phyloP scores from a whole-genome alignment of 1,140 invertebrate genomes.

The Dryas iulia region DNA sequence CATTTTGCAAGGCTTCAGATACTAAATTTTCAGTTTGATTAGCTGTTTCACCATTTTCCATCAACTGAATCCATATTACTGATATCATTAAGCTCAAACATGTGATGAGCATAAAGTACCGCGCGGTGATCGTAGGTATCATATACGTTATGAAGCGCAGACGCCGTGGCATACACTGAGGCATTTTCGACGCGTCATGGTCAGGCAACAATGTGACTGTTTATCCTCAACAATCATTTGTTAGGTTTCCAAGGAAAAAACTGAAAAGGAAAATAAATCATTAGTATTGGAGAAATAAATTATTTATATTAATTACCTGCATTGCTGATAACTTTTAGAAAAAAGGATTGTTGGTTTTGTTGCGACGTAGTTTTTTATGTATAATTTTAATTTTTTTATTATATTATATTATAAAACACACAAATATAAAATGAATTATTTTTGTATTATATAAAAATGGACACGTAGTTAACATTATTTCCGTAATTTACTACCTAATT shows the following conservation, averaged over 20 bases:
- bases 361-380: too few relatives aligned
- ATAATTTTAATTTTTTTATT: too few relatives aligned
- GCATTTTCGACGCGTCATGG: slow-evolving; percentile 45
- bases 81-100: slow-evolving; percentile 47
- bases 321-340: too few relatives aligned
- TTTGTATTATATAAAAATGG: too few relatives aligned
- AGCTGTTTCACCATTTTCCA: slow-evolving; percentile 25
- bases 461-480: too few relatives aligned
- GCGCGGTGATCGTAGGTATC: slow-evolving; percentile 38
- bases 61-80: slow-evolving; percentile 46
- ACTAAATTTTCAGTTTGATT: slow-evolving; percentile 36
- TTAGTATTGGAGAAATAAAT: too few relatives aligned
- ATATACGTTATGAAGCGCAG: slow-evolving; percentile 28
- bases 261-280: background rate
- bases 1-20: slow-evolving; percentile 55
- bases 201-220: slow-evolving; percentile 18
- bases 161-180: slow-evolving; percentile 23
- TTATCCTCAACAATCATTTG: slow-evolving; percentile 1
- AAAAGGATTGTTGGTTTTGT: too few relatives aligned
- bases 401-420: too few relatives aligned
- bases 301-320: too few relatives aligned
- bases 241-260: background rate
- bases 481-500: too few relatives aligned
- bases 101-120: slow-evolving; percentile 41
- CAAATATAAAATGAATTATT: too few relatives aligned